phyloP scores from a whole-genome alignment of 2,888 invertebrate species.

The Rhagium mordax region DNA sequence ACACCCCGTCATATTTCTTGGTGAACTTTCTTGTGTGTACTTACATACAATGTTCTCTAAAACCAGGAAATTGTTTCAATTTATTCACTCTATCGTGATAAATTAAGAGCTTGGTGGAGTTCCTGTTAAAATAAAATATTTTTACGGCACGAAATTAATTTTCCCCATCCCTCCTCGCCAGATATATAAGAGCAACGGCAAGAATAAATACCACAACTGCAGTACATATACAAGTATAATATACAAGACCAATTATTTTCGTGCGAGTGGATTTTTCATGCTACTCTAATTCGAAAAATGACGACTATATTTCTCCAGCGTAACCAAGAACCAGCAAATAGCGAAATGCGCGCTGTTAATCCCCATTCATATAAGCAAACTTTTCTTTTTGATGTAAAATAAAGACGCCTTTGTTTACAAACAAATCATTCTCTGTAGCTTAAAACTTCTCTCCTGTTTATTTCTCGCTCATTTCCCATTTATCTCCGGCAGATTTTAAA shows the following conservation, averaged over 20 bases:
- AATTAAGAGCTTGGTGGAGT: no score
- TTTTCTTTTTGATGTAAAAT: background rate
- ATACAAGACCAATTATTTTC: conserved; percentile 16
- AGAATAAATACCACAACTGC: conserved; percentile 14
- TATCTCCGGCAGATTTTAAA: background rate
- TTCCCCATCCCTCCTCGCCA: background rate
- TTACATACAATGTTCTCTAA: no score
- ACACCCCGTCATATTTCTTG: no score
- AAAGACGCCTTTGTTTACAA: background rate
- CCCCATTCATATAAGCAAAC: background rate
- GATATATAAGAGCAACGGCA: background rate
- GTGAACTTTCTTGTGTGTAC: no score
- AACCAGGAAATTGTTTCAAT: no score
- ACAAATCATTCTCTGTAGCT: background rate
- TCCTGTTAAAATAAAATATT: background rate
- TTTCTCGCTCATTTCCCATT: background rate
- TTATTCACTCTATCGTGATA: no score
- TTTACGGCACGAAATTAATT: background rate
- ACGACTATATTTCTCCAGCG: background rate
- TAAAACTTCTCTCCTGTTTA: background rate
- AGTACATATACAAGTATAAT: no score
- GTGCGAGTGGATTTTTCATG: background rate
- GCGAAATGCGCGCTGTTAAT: background rate
- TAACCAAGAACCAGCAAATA: background rate
- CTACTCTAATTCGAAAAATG: conserved; percentile 7